A percentile compares a stretch with the other conserved stretches of the same genome.
Conservation (phyloP, 2,888 invertebrate species). For the Ennomos erosarius region DNA sequence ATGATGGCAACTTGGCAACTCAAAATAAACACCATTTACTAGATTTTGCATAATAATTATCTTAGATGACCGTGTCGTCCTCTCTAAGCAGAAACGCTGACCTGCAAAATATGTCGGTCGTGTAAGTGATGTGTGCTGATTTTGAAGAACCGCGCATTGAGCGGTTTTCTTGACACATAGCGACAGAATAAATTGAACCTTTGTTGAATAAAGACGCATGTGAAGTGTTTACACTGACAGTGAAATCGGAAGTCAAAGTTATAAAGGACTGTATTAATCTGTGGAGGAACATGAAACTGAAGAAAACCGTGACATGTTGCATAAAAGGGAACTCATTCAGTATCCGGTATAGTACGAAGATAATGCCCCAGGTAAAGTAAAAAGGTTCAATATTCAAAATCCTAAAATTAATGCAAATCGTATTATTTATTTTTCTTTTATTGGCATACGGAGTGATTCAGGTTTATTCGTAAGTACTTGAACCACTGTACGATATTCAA, state of each 20-base stretch:
- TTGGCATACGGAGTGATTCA: constrained; percentile 1
- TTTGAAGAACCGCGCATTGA: constrained; percentile 56
- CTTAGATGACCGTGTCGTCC: too few species aligned
- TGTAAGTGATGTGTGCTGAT: constrained; percentile 69
- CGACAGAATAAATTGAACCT: constrained; percentile 60
- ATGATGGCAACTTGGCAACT: constrained; percentile 38
- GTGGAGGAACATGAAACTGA: constrained; percentile 71
- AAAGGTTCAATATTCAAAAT: constrained; percentile 5
- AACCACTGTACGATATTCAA: too few species aligned
- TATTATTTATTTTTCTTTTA: constrained; percentile 1
- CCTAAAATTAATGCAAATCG: not conserved
- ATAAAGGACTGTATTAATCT: constrained; percentile 28
- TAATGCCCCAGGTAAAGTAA: constrained; percentile 48
- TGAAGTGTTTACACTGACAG: constrained; percentile 49
- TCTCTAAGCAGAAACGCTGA: constrained; percentile 53
- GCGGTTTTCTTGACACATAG: constrained; percentile 65
- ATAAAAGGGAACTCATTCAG: constrained; percentile 71
- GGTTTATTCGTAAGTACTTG: not conserved
- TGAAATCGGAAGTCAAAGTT: constrained; percentile 43
- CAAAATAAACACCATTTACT: constrained; percentile 51
- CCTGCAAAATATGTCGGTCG: constrained; percentile 69
- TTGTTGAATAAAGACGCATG: constrained; percentile 63
- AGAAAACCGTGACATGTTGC: constrained; percentile 74
- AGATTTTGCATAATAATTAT: constrained; percentile 64
- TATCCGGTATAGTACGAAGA: constrained; percentile 59